phyloP scores from a whole-genome alignment of 2,888 invertebrate genomes.

The Herminia tarsipennalis region DNA sequence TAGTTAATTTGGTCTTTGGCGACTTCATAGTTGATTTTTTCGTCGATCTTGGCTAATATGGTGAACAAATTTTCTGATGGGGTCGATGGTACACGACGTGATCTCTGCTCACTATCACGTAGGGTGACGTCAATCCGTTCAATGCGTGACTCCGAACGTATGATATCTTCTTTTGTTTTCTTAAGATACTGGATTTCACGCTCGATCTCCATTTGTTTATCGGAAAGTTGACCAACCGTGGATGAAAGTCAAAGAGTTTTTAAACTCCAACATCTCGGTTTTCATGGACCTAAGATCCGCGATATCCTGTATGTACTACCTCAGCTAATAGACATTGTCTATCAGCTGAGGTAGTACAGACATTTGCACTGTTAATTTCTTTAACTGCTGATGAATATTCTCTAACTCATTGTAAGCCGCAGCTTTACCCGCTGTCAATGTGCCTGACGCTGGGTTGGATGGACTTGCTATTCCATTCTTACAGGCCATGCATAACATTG shows the following conservation, averaged over 20 bases:
- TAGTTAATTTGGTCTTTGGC: no score
- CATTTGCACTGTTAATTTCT: neutral
- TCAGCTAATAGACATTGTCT: neutral
- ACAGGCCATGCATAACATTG: conserved; percentile 1
- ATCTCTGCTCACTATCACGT: neutral
- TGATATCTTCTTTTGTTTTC: neutral
- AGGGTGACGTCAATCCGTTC: neutral
- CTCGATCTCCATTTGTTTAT: neutral
- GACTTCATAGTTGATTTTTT: no score
- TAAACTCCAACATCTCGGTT: neutral
- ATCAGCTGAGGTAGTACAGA: neutral
- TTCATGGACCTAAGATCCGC: neutral
- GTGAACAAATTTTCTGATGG: neutral
- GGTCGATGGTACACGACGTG: neutral
- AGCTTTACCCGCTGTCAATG: neutral
- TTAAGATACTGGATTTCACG: neutral
- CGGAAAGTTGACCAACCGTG: no score
- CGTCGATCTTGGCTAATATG: no score
- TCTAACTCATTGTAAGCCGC: neutral
- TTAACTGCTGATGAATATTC: neutral
- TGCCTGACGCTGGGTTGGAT: neutral
- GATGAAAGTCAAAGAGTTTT: neutral
- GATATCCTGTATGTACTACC: neutral
- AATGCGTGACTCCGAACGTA: neutral
- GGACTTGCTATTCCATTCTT: neutral